Percentiles rank a stretch among this genome's conserved stretches.
Evolutionary conservation across 2,888 invertebrate genomes (phyloP).

Genomic region (Trachelus iudaicus): DNA sequence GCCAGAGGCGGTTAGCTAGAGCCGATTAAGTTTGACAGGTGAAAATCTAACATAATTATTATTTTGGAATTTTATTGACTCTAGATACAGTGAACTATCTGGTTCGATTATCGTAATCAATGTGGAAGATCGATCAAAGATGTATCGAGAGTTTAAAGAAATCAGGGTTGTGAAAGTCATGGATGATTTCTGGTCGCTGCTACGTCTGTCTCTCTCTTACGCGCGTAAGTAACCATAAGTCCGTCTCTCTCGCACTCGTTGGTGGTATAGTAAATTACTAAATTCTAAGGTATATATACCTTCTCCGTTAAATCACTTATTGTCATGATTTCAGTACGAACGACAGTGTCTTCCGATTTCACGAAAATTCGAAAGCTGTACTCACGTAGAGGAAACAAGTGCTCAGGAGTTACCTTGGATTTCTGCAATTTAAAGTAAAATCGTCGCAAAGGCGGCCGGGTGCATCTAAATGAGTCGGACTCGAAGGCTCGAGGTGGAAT

Average conservation of each 20-base stretch:
- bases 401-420: neutral
- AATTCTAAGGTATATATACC: neutral
- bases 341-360: neutral
- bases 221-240: neutral
- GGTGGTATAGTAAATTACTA: neutral
- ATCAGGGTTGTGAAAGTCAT: neutral
- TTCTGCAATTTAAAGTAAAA: neutral
- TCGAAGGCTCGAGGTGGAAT: slow-evolving; percentile 34
- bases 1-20: neutral
- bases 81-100: neutral
- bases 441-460: neutral
- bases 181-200: no score
- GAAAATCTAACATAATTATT: neutral
- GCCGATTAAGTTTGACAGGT: neutral
- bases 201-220: neutral
- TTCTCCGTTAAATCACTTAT: neutral
- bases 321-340: neutral
- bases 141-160: neutral
- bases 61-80: neutral
- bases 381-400: neutral
- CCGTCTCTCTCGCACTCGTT: neutral
- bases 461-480: neutral
- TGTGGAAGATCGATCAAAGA: neutral
- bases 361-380: neutral
- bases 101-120: neutral